phyloP scores from a whole-genome alignment of 37 sponge, comb jelly and placozoan species.

The Agelas oroides region DNA sequence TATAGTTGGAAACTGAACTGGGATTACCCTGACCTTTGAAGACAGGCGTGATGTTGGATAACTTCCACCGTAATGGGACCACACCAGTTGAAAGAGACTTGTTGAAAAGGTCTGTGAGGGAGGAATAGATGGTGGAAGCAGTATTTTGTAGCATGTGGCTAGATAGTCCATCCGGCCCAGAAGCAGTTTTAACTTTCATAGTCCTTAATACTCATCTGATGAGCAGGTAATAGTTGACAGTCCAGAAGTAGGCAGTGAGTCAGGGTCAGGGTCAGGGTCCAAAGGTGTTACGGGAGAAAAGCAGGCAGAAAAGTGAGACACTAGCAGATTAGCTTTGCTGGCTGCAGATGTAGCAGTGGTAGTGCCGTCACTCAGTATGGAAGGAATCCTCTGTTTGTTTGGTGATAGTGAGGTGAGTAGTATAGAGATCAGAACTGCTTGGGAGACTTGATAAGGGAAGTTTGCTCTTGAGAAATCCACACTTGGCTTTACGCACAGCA shows the following conservation, averaged over 20 bases:
- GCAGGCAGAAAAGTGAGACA: too few species aligned
- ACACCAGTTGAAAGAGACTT: constrained; percentile 9
- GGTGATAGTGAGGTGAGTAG: too few species aligned
- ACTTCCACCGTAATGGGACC: constrained; percentile 41
- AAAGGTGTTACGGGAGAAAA: too few species aligned
- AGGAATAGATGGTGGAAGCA: neutral
- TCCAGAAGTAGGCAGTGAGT: neutral
- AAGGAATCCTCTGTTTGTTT: too few species aligned
- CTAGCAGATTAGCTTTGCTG: too few species aligned
- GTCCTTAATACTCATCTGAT: neutral
- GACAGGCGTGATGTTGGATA: constrained; percentile 28
- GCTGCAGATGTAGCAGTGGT: too few species aligned
- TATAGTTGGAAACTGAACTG: neutral
- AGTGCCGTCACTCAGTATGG: too few species aligned
- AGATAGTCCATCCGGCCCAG: constrained; percentile 59
- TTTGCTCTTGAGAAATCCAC: too few species aligned
- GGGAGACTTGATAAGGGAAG: too few species aligned
- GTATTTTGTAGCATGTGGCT: neutral
- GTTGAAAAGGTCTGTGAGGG: constrained; percentile 22
- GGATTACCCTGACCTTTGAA: constrained; percentile 12
- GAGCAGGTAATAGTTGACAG: neutral
- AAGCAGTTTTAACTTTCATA: constrained; percentile 32
- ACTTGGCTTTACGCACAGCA: too few species aligned
- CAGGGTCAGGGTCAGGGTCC: too few species aligned
- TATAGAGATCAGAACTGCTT: too few species aligned